Evolutionary conservation across 2,113 vertebrate species (phyloP).

Genomic region (Salvelinus fontinalis): DNA sequence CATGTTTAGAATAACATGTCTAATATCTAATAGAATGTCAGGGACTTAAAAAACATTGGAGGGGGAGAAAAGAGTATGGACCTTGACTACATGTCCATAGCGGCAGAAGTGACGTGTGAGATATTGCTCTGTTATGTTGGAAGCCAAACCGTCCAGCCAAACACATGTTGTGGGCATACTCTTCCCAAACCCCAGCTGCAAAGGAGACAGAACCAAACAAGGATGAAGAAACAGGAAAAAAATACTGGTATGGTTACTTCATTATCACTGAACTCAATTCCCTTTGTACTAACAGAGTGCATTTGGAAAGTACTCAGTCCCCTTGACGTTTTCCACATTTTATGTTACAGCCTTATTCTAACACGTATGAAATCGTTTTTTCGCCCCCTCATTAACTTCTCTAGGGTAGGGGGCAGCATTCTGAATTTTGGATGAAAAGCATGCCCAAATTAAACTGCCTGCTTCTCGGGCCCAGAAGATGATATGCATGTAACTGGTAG

Average conservation of each 20-base stretch:
- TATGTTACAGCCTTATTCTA: no score
- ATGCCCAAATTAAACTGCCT: no score
- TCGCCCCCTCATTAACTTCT: no score
- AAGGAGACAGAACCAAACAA: slow-evolving; percentile 25
- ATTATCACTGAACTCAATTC: neutral
- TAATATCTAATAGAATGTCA: neutral
- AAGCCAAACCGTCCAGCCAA: slow-evolving; percentile 95
- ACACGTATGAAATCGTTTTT: no score
- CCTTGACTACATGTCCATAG: slow-evolving; percentile 96
- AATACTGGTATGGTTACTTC: neutral
- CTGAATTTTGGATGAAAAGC: no score
- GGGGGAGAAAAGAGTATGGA: slow-evolving; percentile 54
- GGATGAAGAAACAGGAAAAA: neutral
- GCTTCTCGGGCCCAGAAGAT: no score
- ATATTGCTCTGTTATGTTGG: slow-evolving; percentile 96
- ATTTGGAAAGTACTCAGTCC: no score
- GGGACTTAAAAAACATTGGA: neutral
- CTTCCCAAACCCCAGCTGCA: slow-evolving; percentile 97
- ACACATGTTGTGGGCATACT: slow-evolving; percentile 99
- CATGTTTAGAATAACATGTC: neutral
- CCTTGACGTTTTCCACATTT: no score
- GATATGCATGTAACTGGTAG: no score
- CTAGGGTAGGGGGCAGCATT: no score
- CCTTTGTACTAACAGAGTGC: neutral
- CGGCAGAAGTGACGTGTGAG: slow-evolving; percentile 96